Evolutionary conservation across 2,888 invertebrate species (phyloP).

Genomic region (Cetonia aurata): DNA sequence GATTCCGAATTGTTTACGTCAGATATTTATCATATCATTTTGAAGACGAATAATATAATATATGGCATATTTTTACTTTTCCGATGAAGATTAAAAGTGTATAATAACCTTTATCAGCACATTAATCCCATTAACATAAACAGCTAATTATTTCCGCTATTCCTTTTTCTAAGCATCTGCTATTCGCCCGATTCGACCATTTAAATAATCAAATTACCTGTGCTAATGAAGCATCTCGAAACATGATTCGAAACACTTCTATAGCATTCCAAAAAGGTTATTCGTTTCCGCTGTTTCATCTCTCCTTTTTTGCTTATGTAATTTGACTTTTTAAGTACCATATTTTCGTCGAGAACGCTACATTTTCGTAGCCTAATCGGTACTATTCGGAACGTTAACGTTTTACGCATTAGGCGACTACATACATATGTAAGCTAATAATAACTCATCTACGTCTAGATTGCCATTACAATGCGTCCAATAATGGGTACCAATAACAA

Average conservation of each 20-base stretch:
- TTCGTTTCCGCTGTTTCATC: slow-evolving; percentile 10
- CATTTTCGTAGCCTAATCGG: slow-evolving; percentile 17
- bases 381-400: background rate
- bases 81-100: too few relatives aligned
- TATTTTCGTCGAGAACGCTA: background rate
- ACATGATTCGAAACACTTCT: slow-evolving; percentile 19
- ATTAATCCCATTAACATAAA: slow-evolving; percentile 17
- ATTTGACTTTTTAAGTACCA: background rate
- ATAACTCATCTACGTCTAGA: slow-evolving; percentile 18
- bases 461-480: slow-evolving; percentile 35
- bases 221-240: slow-evolving; percentile 17
- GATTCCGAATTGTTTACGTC: too few relatives aligned
- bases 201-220: slow-evolving; percentile 10
- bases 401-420: slow-evolving; percentile 9
- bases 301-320: background rate
- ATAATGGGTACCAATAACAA: slow-evolving; percentile 30
- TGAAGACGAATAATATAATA: too few relatives aligned
- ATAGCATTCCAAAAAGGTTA: slow-evolving; percentile 19
- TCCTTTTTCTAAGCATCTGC: background rate
- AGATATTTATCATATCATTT: too few relatives aligned
- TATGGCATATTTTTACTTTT: too few relatives aligned
- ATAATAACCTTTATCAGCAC: background rate
- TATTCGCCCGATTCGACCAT: background rate
- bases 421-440: slow-evolving; percentile 25
- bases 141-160: slow-evolving; percentile 22